Conservation (phyloP, 2,888 invertebrate species). For the Tachina lurida region DNA sequence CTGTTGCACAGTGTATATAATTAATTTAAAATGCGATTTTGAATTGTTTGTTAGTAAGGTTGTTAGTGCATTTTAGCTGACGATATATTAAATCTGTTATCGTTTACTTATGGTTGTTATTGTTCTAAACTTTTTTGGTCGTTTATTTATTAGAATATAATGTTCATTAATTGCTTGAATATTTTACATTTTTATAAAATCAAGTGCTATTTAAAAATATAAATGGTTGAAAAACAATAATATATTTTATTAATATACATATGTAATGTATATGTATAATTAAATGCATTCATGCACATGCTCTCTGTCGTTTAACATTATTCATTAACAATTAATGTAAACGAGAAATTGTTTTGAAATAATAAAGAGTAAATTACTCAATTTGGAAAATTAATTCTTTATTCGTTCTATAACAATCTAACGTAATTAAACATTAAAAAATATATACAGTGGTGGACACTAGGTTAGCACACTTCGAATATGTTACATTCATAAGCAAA, state of each 20-base stretch:
- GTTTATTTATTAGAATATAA: too few species aligned
- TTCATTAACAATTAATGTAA: conserved; percentile 52
- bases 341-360: conserved; percentile 45
- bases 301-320: conserved; percentile 23
- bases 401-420: conserved; percentile 24
- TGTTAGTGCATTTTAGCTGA: too few species aligned
- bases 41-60: too few species aligned
- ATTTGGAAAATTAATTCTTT: conserved; percentile 53
- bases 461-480: too few species aligned
- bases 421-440: conserved; percentile 25
- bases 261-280: too few species aligned
- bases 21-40: too few species aligned
- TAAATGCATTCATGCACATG: conserved; percentile 7
- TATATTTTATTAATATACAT: conserved; percentile 36
- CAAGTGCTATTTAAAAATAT: conserved; percentile 7
- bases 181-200: conserved; percentile 19
- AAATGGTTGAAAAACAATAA: conserved; percentile 5
- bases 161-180: not conserved
- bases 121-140: too few species aligned
- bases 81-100: too few species aligned
- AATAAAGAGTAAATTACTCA: conserved; percentile 38
- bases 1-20: too few species aligned
- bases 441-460: too few species aligned
- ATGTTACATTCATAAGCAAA: too few species aligned
- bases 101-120: too few species aligned